Evolutionary conservation across 2,113 vertebrate genomes (phyloP).

Genomic region (Serinus canaria): DNA sequence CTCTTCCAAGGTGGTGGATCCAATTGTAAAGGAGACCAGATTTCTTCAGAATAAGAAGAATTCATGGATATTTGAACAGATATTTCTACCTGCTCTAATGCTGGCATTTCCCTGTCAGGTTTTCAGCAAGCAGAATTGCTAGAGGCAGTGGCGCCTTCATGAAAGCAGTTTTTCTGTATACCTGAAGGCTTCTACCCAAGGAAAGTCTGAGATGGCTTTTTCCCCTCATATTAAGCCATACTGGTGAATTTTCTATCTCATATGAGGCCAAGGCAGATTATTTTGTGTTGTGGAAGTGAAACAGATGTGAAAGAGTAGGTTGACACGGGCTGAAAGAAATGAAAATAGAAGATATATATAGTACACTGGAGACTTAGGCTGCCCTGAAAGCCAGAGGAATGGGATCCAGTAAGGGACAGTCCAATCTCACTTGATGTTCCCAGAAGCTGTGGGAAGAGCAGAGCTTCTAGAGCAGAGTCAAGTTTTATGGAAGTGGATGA

Average conservation of each 20-base stretch:
- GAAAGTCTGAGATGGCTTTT: not conserved
- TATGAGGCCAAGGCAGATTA: not conserved
- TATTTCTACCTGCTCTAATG: not conserved
- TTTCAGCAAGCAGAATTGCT: not conserved
- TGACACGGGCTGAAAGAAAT: not conserved
- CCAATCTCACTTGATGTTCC: not conserved
- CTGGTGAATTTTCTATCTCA: not conserved
- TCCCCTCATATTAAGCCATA: not conserved
- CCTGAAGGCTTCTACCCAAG: not conserved
- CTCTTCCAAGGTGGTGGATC: accelerated
- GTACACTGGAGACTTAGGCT: not conserved
- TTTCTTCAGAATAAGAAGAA: not conserved
- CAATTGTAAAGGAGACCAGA: not conserved
- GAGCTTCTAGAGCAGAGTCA: not conserved
- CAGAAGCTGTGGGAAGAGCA: not conserved
- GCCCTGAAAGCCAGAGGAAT: not conserved
- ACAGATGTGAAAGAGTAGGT: not conserved
- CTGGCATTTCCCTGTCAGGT: not conserved
- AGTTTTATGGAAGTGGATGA: not conserved
- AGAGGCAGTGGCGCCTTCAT: not conserved
- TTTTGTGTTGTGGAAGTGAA: not conserved
- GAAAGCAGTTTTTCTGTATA: not conserved
- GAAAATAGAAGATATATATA: not conserved
- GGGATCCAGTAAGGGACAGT: not conserved
- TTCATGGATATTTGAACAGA: not conserved